Evolutionary conservation across 2,888 invertebrate species (phyloP).

Genomic region (Leptogaster cylindrica): DNA sequence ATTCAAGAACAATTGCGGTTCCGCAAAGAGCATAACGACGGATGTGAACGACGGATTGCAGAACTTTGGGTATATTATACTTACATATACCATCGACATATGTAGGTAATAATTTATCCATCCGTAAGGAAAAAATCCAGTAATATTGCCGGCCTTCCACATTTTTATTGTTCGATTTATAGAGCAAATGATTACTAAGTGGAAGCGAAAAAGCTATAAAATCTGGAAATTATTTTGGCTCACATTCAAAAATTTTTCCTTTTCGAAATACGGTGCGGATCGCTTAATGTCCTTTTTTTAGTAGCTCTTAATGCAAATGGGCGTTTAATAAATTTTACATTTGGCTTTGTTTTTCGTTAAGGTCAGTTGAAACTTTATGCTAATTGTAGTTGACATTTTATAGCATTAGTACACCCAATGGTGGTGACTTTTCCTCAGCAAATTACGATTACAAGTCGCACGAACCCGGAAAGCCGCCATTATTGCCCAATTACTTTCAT

Average conservation of each 20-base stretch:
- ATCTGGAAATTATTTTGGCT: conserved; percentile 31
- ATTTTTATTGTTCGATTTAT: conserved; percentile 32
- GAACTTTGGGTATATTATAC: too few species aligned
- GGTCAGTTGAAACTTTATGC: background rate
- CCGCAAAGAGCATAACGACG: too few species aligned
- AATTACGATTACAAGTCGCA: background rate
- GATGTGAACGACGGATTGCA: too few species aligned
- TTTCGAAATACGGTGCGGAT: conserved; percentile 6
- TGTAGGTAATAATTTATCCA: too few species aligned
- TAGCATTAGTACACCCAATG: background rate
- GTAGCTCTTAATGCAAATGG: conserved; percentile 4
- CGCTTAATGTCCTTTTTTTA: conserved; percentile 24
- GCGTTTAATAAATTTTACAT: background rate
- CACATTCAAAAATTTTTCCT: conserved; percentile 19
- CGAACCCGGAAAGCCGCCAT: background rate
- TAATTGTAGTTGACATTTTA: background rate
- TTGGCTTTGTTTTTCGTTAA: background rate
- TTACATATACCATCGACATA: too few species aligned
- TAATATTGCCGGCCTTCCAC: too few species aligned
- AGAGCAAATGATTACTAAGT: conserved; percentile 15
- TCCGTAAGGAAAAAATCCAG: too few species aligned
- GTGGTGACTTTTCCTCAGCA: background rate
- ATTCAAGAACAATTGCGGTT: too few species aligned
- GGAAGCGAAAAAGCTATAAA: conserved; percentile 26
- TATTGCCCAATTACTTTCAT: too few species aligned